Evolutionary conservation across 1,140 invertebrate genomes (phyloP).

Genomic region (Ceratosolen solmsi): DNA sequence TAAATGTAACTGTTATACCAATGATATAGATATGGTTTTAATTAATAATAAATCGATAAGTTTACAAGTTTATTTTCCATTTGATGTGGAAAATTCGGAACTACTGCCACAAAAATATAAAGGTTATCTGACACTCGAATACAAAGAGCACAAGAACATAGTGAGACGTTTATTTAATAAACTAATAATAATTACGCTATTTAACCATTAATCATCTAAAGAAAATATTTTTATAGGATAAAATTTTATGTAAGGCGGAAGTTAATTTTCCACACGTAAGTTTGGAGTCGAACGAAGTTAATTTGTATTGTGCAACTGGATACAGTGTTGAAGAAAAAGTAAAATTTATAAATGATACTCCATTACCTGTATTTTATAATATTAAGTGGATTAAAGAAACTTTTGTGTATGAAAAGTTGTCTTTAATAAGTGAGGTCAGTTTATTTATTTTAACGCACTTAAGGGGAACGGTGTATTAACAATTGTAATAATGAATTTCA

Average conservation of each 20-base stretch:
- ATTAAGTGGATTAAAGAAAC: conserved; percentile 65
- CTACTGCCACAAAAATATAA: conserved; percentile 52
- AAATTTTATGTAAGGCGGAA: conserved; percentile 67
- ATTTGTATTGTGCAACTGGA: conserved; percentile 66
- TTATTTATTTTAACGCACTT: not conserved
- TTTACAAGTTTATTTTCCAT: conserved; percentile 55
- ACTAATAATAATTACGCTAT: not conserved
- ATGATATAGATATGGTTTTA: conserved; percentile 51
- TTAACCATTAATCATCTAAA: conserved; percentile 46
- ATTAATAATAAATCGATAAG: conserved; percentile 14
- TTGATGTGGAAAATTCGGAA: conserved; percentile 39
- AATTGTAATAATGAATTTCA: too few relatives aligned
- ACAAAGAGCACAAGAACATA: conserved; percentile 59
- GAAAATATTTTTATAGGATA: conserved; percentile 69
- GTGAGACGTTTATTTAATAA: conserved; percentile 35
- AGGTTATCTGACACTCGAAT: conserved; percentile 55
- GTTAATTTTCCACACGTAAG: conserved; percentile 72
- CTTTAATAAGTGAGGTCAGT: conserved; percentile 11
- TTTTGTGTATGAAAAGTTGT: conserved; percentile 56
- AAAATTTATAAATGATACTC: conserved; percentile 69
- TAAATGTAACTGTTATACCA: not conserved
- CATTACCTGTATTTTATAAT: conserved; percentile 67
- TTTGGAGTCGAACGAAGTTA: conserved; percentile 59
- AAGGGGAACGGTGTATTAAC: too few relatives aligned
- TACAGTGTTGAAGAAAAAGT: conserved; percentile 61